Evolutionary conservation across 2,888 invertebrate genomes (phyloP).

Genomic region (Eristalinus sepulchralis): DNA sequence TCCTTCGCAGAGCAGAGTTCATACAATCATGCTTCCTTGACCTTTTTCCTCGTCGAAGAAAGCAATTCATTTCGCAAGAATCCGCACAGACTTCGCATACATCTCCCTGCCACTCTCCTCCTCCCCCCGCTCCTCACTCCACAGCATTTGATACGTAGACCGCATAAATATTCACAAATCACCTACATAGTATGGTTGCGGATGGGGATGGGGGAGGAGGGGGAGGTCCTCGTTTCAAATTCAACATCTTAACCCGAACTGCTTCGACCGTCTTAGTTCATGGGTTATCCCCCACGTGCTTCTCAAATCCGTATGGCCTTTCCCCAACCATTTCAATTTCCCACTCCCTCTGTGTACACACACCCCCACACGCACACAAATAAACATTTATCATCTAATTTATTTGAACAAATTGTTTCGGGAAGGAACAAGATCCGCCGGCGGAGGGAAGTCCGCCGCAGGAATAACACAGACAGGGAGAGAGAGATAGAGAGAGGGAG

Average conservation of each 20-base stretch:
- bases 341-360: neutral
- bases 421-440: neutral
- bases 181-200: neutral
- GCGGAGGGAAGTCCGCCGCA: neutral
- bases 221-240: constrained; percentile 9
- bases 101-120: neutral
- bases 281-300: constrained; percentile 28
- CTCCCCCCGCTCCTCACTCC: too few relatives aligned
- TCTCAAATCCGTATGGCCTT: neutral
- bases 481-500: neutral
- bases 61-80: neutral
- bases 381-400: constrained; percentile 60
- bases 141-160: neutral
- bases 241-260: constrained; percentile 27
- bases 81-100: neutral
- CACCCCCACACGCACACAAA: neutral
- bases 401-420: constrained; percentile 58
- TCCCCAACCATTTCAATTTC: neutral
- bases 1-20: neutral
- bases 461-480: neutral
- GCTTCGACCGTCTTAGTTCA: constrained; percentile 30
- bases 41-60: neutral
- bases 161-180: constrained; percentile 18
- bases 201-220: neutral
- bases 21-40: neutral